These are phyloP conservation scores for Euwallacea fornicatus DNA, from an alignment of 1,140 invertebrate species.

Conservation along the genomic window DNA sequence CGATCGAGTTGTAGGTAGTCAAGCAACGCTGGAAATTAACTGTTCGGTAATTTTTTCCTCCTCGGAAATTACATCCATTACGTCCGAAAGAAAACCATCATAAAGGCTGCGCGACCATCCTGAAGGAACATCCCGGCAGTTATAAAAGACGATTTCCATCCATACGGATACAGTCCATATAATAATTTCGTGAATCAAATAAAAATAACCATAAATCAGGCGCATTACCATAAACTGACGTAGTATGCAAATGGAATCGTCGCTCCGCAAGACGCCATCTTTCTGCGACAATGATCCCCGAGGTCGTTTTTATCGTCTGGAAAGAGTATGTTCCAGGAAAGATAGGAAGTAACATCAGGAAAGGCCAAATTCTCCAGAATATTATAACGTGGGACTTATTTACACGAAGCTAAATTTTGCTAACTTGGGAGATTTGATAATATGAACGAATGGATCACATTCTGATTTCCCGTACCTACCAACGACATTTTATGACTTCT, in stretches of 20 bases:
- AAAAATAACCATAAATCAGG: conserved; percentile 55
- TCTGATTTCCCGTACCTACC: too few species aligned
- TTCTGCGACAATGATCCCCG: conserved; percentile 36
- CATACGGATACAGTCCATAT: conserved; percentile 57
- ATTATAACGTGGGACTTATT: too few species aligned
- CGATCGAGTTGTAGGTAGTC: not conserved
- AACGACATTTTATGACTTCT: too few species aligned
- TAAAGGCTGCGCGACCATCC: not conserved
- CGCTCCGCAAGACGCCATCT: conserved; percentile 48
- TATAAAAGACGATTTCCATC: conserved; percentile 56
- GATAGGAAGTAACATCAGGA: conserved; percentile 3
- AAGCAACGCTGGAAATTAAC: too few species aligned
- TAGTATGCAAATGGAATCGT: conserved; percentile 51
- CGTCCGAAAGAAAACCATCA: too few species aligned
- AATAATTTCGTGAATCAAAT: conserved; percentile 56
- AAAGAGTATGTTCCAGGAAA: conserved; percentile 25
- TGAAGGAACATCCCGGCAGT: conserved; percentile 37
- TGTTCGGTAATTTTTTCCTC: too few species aligned
- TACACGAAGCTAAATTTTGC: too few species aligned
- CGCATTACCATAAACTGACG: conserved; percentile 53
- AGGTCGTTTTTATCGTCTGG: conserved; percentile 29
- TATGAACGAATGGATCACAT: too few species aligned
- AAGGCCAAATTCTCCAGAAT: too few species aligned
- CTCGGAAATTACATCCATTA: too few species aligned
- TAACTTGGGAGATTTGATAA: too few species aligned